phyloP scores from a whole-genome alignment of 2,888 invertebrate genomes.

The Hololepta plana region DNA sequence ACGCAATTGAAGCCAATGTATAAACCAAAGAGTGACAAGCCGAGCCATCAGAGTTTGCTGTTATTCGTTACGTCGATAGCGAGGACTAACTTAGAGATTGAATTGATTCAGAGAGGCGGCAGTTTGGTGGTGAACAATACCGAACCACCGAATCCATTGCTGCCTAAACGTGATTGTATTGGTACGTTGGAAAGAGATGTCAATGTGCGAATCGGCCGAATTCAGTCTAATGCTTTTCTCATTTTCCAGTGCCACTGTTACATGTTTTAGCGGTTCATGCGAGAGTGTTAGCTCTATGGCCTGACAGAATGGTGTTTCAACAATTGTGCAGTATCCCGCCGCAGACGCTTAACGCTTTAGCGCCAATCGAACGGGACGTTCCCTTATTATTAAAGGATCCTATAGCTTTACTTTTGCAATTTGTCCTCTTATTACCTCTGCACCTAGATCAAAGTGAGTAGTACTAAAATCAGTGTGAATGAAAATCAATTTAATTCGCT shows the following conservation, averaged over 20 bases:
- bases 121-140: constrained; percentile 32
- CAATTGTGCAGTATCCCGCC: constrained; percentile 31
- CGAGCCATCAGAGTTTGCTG: constrained; percentile 57
- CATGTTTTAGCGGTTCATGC: constrained; percentile 79
- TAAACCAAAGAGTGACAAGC: constrained; percentile 44
- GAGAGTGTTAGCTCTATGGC: constrained; percentile 48
- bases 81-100: constrained; percentile 83
- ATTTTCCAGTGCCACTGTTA: constrained; percentile 64
- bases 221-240: no score
- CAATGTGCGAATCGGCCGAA: no score
- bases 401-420: constrained; percentile 67
- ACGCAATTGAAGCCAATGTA: constrained; percentile 69
- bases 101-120: constrained; percentile 79
- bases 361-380: constrained; percentile 38
- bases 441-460: constrained; percentile 70
- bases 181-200: constrained; percentile 28
- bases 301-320: constrained; percentile 32
- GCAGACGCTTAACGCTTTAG: constrained; percentile 21
- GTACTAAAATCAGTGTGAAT: no score
- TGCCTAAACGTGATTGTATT: constrained; percentile 64
- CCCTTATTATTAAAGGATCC: constrained; percentile 80
- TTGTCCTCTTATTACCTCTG: constrained; percentile 68
- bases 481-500: no score
- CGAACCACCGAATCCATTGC: constrained; percentile 36
- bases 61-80: constrained; percentile 80